Evolutionary conservation across 2,888 invertebrate species (phyloP).

Genomic region (Drosophila yooni): DNA sequence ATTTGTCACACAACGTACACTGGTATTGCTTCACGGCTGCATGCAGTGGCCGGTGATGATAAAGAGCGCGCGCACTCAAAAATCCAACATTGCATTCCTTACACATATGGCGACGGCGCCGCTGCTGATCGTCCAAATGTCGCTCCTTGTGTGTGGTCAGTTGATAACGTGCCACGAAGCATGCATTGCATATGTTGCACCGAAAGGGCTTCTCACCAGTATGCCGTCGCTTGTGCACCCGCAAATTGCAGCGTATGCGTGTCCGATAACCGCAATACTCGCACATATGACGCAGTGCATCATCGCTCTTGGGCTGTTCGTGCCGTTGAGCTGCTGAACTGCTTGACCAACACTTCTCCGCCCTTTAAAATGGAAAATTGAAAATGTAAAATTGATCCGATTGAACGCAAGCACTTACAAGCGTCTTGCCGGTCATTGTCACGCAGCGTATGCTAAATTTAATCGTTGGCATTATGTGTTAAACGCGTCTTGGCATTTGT

Average conservation of each 20-base stretch:
- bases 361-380: conserved; percentile 9
- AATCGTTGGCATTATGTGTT: conserved; percentile 69
- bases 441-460: conserved; percentile 65
- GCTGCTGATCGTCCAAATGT: conserved; percentile 48
- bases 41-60: conserved; percentile 71
- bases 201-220: conserved; percentile 70
- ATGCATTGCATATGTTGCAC: conserved; percentile 62
- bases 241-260: conserved; percentile 57
- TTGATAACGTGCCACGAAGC: conserved; percentile 60
- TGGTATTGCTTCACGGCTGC: conserved; percentile 66
- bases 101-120: conserved; percentile 57
- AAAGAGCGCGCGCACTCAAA: conserved; percentile 67
- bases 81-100: conserved; percentile 68
- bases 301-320: not conserved
- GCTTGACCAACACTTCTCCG: not conserved
- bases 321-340: not conserved
- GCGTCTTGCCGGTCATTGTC: conserved; percentile 46
- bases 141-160: conserved; percentile 60
- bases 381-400: not conserved
- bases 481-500: conserved; percentile 66
- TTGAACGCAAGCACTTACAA: conserved; percentile 25
- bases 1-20: conserved; percentile 66
- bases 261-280: conserved; percentile 74
- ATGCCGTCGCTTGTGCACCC: conserved; percentile 66
- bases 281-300: conserved; percentile 64